Base-by-base conservation (phyloP, 2,888 invertebrate genomes). In the Zaprionus lineosus region DNA sequence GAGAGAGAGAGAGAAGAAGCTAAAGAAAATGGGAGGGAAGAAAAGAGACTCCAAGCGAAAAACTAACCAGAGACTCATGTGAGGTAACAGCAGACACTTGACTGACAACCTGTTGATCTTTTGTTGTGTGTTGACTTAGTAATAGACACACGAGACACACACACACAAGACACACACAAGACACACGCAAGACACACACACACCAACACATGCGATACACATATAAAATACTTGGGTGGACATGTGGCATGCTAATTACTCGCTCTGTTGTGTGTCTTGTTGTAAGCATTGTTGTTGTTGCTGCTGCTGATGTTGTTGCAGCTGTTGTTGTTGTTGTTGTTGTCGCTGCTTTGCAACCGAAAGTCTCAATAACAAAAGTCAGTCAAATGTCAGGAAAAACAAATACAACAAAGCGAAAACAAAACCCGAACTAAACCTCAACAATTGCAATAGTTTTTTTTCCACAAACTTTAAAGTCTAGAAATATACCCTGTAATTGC, bases 31-130 rank as follows among this genome's bases (percentile, higher is more conserved):
- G n/a, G 9, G 6, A 9, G 21, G 4, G 11, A n/a, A n/a, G n/a
- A n/a, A n/a, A n/a, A n/a, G n/a, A n/a, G n/a, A n/a, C n/a, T n/a
- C n/a, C n/a, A n/a, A 40, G 40, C 12, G 28, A n/a, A 16, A 39
- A 41, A 53, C 40, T 9, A 41, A 29, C 15, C 15, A 26, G 18
- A 47, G 41, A 59, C 36, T 21, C 7, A 15, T 29, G 51, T 29
- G 34, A 44, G 69, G 31, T 41, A 46, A 46, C 37, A 46, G 28
- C 55, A 66, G 60, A 47, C 66, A 66, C 72, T 72, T 69, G 69
- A 66, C 69, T 56, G 67, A 60, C 72, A 69, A 72, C 73, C 72
- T 72, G 72, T 66, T 72, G 72, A 72, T 64, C 72, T 66, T 60
- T 72, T 66, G 60, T 68, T 39, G 57, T 63, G 56, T 26, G 39